Evolutionary conservation across 2,888 invertebrate genomes (phyloP), one percentile per base, ranked within the genome.

Genomic region (Frankliniella intonsa): DNA sequence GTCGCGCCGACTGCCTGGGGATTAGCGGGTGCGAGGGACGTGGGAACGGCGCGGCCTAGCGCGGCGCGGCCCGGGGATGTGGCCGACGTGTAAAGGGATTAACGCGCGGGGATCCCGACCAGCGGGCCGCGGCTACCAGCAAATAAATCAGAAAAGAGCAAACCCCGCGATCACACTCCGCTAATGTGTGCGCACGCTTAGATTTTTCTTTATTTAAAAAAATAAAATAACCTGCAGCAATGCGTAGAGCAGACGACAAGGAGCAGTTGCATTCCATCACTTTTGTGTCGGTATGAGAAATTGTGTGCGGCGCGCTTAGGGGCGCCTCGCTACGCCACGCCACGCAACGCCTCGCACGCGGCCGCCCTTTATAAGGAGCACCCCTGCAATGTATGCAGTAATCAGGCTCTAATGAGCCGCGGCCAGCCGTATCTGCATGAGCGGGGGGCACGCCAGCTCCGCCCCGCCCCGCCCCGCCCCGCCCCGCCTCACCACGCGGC

Each of bases 381-480:
- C 55, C 55, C 55, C 14, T 55, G 62, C 69, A 76, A 76, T 76
- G 69, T 76, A 76, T 76, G 69, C 69, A 22, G 69, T 76, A 76
- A 76, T 76, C 69, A 76, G 69, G 22, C 69, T 25, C 25, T 76
- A 76, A 76, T 76, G 69, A 76, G 69, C 55, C 55, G 12, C 17
- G 69, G 10, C 69, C 25, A 12, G 25, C 69, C 25, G 69, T 76
- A 76, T 76, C 69, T 76, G 22, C 69, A 76, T 76, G 69, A 22
- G 69, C 69, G 25, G 22, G 22, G 69, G 22, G 69, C 69, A 76
- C 69, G 69, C 69, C 69, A 22, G 38, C 38, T 8, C 55, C 51
- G 51, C 51, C 51, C 9, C 51, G 51, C 51, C 55, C 55, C 17
- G 55, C 55, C 55, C 55, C 55, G 14, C 55, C 55, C 11, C 55